These are phyloP conservation scores for Cephus cinctus DNA, from an alignment of 1,140 invertebrate species.

Conservation along the genomic window DNA sequence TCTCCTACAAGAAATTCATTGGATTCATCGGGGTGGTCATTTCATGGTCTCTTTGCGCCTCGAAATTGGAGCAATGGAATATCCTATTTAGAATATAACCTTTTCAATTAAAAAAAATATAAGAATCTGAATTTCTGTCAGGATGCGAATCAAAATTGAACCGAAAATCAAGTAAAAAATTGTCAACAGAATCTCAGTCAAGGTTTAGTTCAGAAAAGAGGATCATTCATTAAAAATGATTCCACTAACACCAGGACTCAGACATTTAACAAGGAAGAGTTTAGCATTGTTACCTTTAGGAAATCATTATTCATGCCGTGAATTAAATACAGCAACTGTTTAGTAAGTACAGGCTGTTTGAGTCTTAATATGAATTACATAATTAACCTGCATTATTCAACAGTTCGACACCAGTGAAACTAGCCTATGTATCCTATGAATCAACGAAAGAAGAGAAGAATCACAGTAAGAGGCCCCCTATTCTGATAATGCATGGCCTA, in stretches of 20 bases:
- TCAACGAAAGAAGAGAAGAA: slow-evolving; percentile 36
- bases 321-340: not conserved
- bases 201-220: not conserved
- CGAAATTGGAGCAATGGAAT: no score
- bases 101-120: no score
- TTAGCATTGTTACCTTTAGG: not conserved
- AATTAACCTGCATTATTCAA: slow-evolving; percentile 4
- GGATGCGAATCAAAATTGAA: not conserved
- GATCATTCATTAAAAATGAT: not conserved
- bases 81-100: no score
- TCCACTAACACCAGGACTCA: not conserved
- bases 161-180: not conserved
- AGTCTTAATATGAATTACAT: not conserved
- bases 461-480: slow-evolving; percentile 54
- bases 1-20: no score
- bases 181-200: not conserved
- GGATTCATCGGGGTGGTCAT: no score
- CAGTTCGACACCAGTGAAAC: slow-evolving; percentile 50
- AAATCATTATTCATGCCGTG: not conserved
- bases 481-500: slow-evolving; percentile 83
- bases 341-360: not conserved
- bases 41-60: no score
- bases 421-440: slow-evolving; percentile 62
- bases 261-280: not conserved
- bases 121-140: not conserved